Evolutionary conservation across 1,140 invertebrate species (phyloP).

Genomic region (Yoshiicerus persimilis): DNA sequence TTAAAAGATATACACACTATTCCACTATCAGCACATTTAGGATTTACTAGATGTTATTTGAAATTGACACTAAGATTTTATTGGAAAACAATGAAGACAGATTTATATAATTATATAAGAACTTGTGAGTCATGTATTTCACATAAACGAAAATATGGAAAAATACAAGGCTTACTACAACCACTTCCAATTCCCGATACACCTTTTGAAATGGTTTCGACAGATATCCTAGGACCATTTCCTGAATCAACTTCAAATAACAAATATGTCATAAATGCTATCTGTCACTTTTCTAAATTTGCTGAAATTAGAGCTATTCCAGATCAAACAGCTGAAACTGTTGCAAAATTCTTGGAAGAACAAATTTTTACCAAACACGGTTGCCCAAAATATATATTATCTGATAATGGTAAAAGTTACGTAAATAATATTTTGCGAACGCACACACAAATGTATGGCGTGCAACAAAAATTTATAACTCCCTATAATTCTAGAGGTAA

Average conservation of each 20-base stretch:
- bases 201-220: constrained; percentile 47
- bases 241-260: constrained; percentile 47
- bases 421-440: neutral
- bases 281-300: constrained; percentile 55
- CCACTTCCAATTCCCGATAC: constrained; percentile 49
- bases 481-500: neutral
- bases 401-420: neutral
- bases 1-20: neutral
- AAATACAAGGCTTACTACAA: constrained; percentile 47
- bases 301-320: constrained; percentile 50
- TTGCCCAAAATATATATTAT: neutral
- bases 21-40: neutral
- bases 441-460: neutral
- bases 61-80: neutral
- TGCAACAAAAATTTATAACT: neutral
- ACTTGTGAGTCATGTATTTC: neutral
- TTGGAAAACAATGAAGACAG: neutral
- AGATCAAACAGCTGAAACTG: constrained; percentile 52
- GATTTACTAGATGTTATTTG: neutral
- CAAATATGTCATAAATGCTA: constrained; percentile 52
- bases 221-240: constrained; percentile 52
- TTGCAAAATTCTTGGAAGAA: neutral
- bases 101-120: neutral
- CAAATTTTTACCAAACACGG: neutral
- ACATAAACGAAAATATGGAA: constrained; percentile 48